phyloP scores from a whole-genome alignment of 2,888 invertebrate species.

The Tipula unca region DNA sequence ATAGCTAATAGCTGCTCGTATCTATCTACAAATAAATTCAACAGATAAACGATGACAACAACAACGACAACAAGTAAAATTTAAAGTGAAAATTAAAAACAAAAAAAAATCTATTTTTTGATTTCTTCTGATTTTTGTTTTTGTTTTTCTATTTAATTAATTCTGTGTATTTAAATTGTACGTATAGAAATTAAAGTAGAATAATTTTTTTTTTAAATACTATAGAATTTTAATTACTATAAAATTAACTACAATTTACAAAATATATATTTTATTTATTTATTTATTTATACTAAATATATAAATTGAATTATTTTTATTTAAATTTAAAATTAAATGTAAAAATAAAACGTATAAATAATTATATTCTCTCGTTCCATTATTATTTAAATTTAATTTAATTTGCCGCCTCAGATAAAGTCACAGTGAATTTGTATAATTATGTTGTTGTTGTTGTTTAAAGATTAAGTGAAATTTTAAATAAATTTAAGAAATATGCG shows the following conservation, averaged over 20 bases:
- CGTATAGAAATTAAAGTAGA: background rate
- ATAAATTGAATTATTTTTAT: background rate
- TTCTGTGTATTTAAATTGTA: background rate
- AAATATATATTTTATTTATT: background rate
- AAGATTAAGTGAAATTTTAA: background rate
- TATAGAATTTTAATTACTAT: background rate
- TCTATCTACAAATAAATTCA: background rate
- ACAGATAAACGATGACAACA: background rate
- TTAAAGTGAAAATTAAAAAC: background rate
- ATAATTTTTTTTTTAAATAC: background rate
- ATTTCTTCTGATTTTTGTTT: background rate
- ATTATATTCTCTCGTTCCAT: background rate
- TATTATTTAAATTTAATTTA: background rate
- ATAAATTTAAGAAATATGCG: too few relatives aligned
- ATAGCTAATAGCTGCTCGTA: background rate
- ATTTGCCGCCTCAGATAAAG: background rate
- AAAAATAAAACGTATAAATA: too few relatives aligned
- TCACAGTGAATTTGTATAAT: background rate
- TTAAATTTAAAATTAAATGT: background rate
- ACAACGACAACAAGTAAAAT: background rate
- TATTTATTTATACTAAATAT: background rate
- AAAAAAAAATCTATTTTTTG: background rate
- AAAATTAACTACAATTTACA: background rate
- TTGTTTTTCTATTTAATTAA: background rate
- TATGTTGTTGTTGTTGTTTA: too few relatives aligned